Conservation (phyloP, 1,140 invertebrate genomes). For the Notospermus geniculatus region DNA sequence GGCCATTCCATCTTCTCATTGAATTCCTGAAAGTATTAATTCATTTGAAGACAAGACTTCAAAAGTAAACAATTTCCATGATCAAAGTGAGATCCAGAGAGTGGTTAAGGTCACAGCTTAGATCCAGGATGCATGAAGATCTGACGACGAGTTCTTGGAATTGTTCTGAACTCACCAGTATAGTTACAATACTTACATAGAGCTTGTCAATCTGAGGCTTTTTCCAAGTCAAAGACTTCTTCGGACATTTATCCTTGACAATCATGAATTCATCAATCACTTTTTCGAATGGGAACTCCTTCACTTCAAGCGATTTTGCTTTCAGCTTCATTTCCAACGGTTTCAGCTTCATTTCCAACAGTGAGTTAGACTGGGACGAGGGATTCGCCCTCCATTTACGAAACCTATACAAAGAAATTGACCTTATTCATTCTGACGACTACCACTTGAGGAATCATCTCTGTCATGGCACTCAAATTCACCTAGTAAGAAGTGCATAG, state of each 20-base stretch:
- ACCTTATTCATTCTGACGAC: too few species aligned
- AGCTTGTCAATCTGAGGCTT: conserved; percentile 22
- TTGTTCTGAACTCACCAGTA: too few species aligned
- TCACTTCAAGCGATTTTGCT: conserved; percentile 53
- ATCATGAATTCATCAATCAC: conserved; percentile 74
- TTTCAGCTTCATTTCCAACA: conserved; percentile 60
- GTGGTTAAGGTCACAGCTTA: background rate
- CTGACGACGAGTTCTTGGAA: too few species aligned
- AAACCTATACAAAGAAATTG: conserved; percentile 24
- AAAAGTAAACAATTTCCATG: background rate
- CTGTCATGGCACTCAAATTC: too few species aligned
- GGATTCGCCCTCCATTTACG: conserved; percentile 14
- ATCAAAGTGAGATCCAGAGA: background rate
- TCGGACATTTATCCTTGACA: conserved; percentile 57
- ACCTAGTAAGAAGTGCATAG: background rate
- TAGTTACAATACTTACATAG: conserved; percentile 20
- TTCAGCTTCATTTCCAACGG: conserved; percentile 62
- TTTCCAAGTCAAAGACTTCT: conserved; percentile 24
- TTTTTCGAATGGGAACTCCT: conserved; percentile 26
- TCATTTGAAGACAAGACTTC: conserved; percentile 18
- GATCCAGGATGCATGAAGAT: background rate
- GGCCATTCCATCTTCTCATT: conserved; percentile 62
- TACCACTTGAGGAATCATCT: too few species aligned
- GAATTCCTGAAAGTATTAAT: conserved; percentile 21
- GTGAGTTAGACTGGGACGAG: conserved; percentile 13